Conservation (phyloP, 2,888 invertebrate genomes). For the Trichogramma evanescens region DNA sequence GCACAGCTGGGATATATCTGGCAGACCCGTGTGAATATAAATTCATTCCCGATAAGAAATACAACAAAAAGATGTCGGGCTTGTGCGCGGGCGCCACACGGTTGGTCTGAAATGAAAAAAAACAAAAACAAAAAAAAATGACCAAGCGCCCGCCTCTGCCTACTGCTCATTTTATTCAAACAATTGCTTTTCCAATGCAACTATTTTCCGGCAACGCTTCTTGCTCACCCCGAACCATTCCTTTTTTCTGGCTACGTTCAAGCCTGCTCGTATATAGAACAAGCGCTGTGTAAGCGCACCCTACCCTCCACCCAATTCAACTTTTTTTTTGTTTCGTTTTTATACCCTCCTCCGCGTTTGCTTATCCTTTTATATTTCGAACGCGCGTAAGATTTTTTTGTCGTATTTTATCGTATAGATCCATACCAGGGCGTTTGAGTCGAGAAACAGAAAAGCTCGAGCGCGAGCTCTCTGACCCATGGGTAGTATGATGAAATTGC, state of each 20-base stretch:
- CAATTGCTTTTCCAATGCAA: constrained; percentile 36
- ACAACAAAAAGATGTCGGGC: constrained; percentile 1
- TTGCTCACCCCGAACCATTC: neutral
- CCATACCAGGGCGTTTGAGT: constrained; percentile 10
- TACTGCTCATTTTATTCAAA: constrained; percentile 22
- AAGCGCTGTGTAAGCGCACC: too few relatives aligned
- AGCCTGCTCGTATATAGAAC: neutral
- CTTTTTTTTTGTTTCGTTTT: neutral
- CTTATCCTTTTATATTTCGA: constrained; percentile 1
- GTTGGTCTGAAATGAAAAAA: too few relatives aligned
- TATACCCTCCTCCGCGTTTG: neutral
- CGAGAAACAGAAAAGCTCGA: too few relatives aligned
- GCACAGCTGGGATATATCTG: neutral
- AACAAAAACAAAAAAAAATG: neutral
- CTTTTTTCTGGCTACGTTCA: neutral
- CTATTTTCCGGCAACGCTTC: constrained; percentile 27
- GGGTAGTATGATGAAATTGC: constrained; percentile 15
- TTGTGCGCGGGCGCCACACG: too few relatives aligned
- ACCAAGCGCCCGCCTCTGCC: neutral
- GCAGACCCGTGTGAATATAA: constrained; percentile 3
- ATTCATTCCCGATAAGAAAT: constrained; percentile 13
- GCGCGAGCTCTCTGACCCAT: too few relatives aligned
- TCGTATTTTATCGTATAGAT: neutral
- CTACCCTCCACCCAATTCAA: neutral
- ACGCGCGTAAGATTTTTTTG: neutral